A percentile compares a stretch with the other conserved stretches of the same genome.
phyloP scores from a whole-genome alignment of 2,888 invertebrate species.

The Netelia virgata region DNA sequence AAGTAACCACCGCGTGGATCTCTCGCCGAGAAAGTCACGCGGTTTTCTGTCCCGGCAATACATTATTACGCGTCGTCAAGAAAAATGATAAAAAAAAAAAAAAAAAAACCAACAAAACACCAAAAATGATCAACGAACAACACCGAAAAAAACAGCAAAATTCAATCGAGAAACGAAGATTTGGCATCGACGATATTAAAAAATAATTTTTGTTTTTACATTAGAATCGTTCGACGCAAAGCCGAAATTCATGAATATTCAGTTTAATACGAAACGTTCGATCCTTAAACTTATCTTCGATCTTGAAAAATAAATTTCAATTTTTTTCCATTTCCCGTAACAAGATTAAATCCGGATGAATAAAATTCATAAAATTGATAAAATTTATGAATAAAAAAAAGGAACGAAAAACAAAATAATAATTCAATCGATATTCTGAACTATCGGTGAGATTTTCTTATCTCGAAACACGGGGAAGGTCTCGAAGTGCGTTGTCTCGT shows the following conservation, averaged over 20 bases:
- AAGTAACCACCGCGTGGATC: conserved; percentile 19
- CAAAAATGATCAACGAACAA: not conserved
- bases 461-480: conserved; percentile 25
- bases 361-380: not conserved
- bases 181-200: not conserved
- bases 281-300: too few relatives aligned
- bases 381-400: not conserved
- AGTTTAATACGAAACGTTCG: too few relatives aligned
- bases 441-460: conserved; percentile 4
- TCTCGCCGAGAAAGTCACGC: conserved; percentile 62
- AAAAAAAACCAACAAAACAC: not conserved
- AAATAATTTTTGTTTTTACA: too few relatives aligned
- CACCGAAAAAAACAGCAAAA: too few relatives aligned
- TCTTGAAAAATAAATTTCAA: too few relatives aligned
- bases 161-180: not conserved
- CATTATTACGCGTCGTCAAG: conserved; percentile 33
- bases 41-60: conserved; percentile 26
- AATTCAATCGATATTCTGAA: conserved; percentile 7
- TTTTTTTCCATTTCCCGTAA: too few relatives aligned
- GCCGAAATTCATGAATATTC: too few relatives aligned
- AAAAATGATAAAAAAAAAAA: conserved; percentile 33
- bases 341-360: too few relatives aligned
- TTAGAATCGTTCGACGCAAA: too few relatives aligned
- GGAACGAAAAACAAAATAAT: too few relatives aligned
- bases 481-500: conserved; percentile 45